Base-by-base conservation (phyloP, 2,888 invertebrate genomes). In the Spialia ferax region DNA sequence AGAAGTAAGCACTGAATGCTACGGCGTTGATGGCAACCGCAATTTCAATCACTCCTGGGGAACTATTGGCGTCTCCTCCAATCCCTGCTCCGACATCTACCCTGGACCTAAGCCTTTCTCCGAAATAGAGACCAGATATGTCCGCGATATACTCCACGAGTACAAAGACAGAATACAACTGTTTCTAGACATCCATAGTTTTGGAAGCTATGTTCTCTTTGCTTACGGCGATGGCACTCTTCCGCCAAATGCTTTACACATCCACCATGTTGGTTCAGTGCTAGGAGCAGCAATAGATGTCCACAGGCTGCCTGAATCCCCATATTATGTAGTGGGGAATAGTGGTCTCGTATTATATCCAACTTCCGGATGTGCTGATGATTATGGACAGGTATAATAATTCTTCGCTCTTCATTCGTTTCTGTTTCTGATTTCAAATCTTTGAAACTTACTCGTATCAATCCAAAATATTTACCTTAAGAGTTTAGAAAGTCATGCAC, bases 171-270 rank as follows among this genome's bases (percentile, higher is more conserved):
- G 86, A 1, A 80, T 79, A 4, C 79, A 84, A 63, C 13, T 85
- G 3, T 84, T 79, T 69, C 78, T 97, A 69, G 95, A 96, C 7
- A 88, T 97, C 32, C 97, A 97, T 82, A 96, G 97, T 10, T 96
- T 95, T 74, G 97, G 96, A 29, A 94, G 94, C 74, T 95, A 94
- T 73, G 76, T 96, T 59, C 81, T 96, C 0, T 95, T 95, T 74
- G 95, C 95, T 1, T 96, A 94, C 91, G 95, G 95, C 26, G 94
- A 84, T 42, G 70, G 68, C 0, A 77, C 72, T 2, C 56, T 83
- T 45, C 78, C 86, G 0, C 35, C 68, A 2, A 83, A 84, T 63
- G 76, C 62, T 1, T 72, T 73, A 2, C 74, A 80, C 5, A 18
- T 88, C 10, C 82, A 85, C 63, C 75, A 75, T 10, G 80, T 87